phyloP scores from a whole-genome alignment of 2,797 vertebrate genomes.

The Miichthys miiuy region DNA sequence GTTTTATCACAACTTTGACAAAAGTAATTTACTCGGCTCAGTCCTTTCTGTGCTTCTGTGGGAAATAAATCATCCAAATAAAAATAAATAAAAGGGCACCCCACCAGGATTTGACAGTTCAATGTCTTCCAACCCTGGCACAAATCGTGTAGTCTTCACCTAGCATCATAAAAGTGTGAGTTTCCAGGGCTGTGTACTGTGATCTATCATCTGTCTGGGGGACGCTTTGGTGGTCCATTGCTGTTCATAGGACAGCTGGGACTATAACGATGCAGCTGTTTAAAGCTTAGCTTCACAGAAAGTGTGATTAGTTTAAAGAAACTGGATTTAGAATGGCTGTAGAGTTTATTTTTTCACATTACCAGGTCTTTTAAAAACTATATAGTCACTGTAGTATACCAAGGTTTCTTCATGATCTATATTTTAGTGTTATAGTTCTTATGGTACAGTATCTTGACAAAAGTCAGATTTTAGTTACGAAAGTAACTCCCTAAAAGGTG shows the following conservation, averaged over 20 bases:
- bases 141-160: constrained; percentile 53
- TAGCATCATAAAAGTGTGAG: constrained; percentile 62
- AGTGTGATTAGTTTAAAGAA: constrained; percentile 39
- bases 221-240: constrained; percentile 66
- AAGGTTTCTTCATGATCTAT: not conserved
- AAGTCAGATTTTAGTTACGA: not conserved
- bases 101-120: constrained; percentile 70
- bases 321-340: not conserved
- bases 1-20: constrained; percentile 83
- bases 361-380: not conserved
- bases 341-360: constrained; percentile 6
- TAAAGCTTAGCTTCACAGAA: constrained; percentile 45
- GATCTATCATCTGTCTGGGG: constrained; percentile 68
- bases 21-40: constrained; percentile 82
- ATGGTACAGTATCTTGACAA: not conserved
- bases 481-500: not conserved
- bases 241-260: constrained; percentile 69
- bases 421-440: not conserved
- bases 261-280: constrained; percentile 66
- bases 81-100: constrained; percentile 77
- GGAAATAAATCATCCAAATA: constrained; percentile 81
- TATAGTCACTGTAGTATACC: not conserved
- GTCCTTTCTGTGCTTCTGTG: constrained; percentile 71
- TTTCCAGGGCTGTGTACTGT: constrained; percentile 41
- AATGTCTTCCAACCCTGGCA: constrained; percentile 62